Percentiles rank a stretch among this genome's conserved stretches.
Evolutionary conservation across 1,140 invertebrate species (phyloP).

Genomic region (Pseudomyrmex dendroicus): DNA sequence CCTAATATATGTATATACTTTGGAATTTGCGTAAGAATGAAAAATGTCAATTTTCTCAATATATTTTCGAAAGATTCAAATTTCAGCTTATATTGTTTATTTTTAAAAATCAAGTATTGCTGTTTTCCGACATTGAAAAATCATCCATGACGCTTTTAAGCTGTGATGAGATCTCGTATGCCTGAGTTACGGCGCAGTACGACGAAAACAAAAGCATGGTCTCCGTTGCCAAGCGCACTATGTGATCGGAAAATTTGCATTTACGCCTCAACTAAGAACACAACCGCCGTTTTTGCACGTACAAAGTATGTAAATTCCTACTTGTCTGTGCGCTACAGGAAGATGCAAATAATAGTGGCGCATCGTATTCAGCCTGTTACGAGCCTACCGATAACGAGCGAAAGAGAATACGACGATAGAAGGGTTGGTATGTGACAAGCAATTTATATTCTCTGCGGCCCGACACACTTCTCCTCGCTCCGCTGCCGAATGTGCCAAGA

Average conservation of each 20-base stretch:
- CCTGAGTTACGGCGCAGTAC: neutral
- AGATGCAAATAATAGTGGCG: slow-evolving; percentile 50
- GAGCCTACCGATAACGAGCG: neutral
- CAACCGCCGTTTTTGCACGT: neutral
- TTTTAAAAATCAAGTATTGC: neutral
- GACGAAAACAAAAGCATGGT: slow-evolving; percentile 10
- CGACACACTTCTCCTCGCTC: neutral
- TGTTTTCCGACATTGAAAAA: neutral
- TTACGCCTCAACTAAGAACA: slow-evolving; percentile 7
- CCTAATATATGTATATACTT: no score
- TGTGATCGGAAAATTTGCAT: slow-evolving; percentile 29
- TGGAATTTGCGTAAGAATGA: no score
- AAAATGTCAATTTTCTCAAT: no score
- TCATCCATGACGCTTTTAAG: neutral
- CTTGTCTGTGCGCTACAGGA: slow-evolving; percentile 8
- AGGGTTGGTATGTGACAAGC: neutral
- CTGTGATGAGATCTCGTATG: neutral
- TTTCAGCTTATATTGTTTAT: neutral
- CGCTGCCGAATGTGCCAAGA: neutral
- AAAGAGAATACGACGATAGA: neutral
- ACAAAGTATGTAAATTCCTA: slow-evolving; percentile 41
- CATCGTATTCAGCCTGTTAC: slow-evolving; percentile 1
- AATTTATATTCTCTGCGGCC: slow-evolving; percentile 32
- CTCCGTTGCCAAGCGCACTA: neutral
- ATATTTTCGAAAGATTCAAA: neutral